Percentiles rank a stretch among this genome's conserved stretches.
These are phyloP conservation scores for human (Homo sapiens) DNA, from an alignment of 2,113 vertebrate species.

Conservation along the genomic window DNA sequence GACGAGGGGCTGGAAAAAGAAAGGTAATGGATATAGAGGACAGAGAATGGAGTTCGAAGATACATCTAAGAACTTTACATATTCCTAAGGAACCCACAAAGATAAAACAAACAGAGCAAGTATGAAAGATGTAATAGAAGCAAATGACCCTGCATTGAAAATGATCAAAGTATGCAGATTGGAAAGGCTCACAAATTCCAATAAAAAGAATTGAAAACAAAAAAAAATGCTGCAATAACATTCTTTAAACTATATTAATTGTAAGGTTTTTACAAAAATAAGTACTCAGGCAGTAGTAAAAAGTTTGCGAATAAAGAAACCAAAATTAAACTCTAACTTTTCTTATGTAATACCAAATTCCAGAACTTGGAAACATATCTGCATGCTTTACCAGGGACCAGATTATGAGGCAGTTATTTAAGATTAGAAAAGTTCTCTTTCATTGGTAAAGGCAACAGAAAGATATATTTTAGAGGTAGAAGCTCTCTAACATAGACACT, in stretches of 20 bases:
- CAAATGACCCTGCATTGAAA: background rate
- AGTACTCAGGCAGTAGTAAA: background rate
- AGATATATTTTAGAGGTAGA: background rate
- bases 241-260: background rate
- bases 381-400: background rate
- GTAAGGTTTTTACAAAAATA: background rate
- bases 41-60: background rate
- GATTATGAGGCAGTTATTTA: background rate
- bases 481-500: background rate
- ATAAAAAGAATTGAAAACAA: background rate
- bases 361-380: background rate
- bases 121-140: background rate
- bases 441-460: background rate
- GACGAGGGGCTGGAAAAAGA: background rate
- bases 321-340: background rate
- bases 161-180: background rate
- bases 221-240: background rate
- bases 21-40: background rate
- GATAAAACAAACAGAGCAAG: background rate
- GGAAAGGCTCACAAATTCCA: background rate
- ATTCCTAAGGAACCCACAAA: background rate
- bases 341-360: background rate
- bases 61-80: background rate
- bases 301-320: background rate
- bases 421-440: background rate